These are phyloP conservation scores for Agrotis segetum DNA, from an alignment of 2,888 invertebrate genomes.

Conservation along the genomic window DNA sequence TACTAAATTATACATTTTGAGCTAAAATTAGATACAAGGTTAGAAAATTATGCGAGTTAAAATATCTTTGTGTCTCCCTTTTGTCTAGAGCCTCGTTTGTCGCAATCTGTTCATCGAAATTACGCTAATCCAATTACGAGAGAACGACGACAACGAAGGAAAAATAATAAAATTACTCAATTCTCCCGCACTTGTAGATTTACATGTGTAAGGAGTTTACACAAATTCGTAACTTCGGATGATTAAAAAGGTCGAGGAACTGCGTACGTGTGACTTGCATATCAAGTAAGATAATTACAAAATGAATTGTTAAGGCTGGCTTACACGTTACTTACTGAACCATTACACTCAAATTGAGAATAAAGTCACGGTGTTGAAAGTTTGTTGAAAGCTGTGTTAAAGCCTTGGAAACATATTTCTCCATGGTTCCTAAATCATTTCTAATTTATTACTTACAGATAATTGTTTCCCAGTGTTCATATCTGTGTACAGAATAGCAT, in stretches of 20 bases:
- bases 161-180: slow-evolving; percentile 70
- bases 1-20: not conserved
- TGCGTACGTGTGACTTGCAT: slow-evolving; percentile 44
- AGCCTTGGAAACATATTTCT: not conserved
- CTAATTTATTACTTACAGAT: slow-evolving; percentile 1
- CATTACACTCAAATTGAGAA: slow-evolving; percentile 33
- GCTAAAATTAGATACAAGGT: slow-evolving; percentile 3
- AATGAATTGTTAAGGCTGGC: slow-evolving; percentile 41
- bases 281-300: slow-evolving; percentile 45
- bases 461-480: not conserved
- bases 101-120: slow-evolving; percentile 77
- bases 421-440: not conserved
- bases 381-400: not conserved
- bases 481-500: not conserved
- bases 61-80: slow-evolving; percentile 58
- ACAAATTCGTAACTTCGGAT: slow-evolving; percentile 58
- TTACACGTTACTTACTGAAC: slow-evolving; percentile 35
- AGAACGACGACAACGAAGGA: slow-evolving; percentile 56
- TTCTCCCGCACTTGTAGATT: slow-evolving; percentile 61
- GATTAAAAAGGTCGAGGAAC: slow-evolving; percentile 50
- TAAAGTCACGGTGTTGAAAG: slow-evolving; percentile 18
- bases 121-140: slow-evolving; percentile 76
- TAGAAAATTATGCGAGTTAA: slow-evolving; percentile 37
- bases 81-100: slow-evolving; percentile 71
- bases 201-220: slow-evolving; percentile 57